These are phyloP conservation scores for Accipiter virgatus DNA, from an alignment of 2,113 vertebrate genomes.

Conservation along the genomic window DNA sequence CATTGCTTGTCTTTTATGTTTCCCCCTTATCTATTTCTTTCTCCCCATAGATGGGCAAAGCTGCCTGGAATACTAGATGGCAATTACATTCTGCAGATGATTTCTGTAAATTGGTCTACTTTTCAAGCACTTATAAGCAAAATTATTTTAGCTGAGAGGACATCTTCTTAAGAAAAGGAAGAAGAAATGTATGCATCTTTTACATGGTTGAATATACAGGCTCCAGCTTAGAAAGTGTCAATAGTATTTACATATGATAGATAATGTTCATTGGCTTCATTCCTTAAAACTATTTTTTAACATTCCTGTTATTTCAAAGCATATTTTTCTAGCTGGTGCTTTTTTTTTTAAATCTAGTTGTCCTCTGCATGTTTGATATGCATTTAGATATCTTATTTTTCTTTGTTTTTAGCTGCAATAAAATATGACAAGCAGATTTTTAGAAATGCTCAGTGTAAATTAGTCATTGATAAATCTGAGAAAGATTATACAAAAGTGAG, in stretches of 20 bases:
- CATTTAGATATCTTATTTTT: not conserved
- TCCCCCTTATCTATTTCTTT: conserved; percentile 12
- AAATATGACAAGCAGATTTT: not conserved
- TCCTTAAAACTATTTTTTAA: not conserved
- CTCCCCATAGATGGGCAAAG: not conserved
- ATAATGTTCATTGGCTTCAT: not conserved
- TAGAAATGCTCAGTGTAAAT: not conserved
- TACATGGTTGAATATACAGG: not conserved
- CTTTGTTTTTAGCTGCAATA: not conserved
- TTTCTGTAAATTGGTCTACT: conserved; percentile 5
- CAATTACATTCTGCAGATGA: conserved; percentile 3
- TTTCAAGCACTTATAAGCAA: not conserved
- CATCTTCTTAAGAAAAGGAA: not conserved
- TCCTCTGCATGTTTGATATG: not conserved
- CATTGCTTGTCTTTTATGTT: conserved; percentile 7
- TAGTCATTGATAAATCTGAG: not conserved
- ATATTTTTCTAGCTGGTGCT: not conserved
- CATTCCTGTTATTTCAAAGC: not conserved
- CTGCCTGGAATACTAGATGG: not conserved
- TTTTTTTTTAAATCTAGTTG: not conserved
- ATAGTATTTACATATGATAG: not conserved
- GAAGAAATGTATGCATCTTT: not conserved
- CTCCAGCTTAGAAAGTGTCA: not conserved
- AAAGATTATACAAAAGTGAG: not conserved
- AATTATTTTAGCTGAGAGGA: not conserved